Conservation (phyloP, 2,888 invertebrate species). For the Vannuccia rotundouncinata region DNA sequence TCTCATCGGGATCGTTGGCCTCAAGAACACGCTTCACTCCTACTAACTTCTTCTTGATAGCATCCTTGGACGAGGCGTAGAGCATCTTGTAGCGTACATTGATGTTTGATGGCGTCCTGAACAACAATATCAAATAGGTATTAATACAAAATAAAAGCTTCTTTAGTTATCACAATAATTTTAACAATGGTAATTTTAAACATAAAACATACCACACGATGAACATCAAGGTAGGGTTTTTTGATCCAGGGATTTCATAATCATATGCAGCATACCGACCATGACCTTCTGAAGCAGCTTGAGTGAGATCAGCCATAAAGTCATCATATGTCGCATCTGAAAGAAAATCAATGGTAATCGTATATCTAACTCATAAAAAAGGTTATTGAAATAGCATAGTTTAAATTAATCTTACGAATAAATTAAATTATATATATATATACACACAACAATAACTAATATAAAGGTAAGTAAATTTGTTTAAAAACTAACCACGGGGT, state of each 20-base stretch:
- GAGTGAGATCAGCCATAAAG: slow-evolving; percentile 30
- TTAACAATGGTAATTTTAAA: background rate
- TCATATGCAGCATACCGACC: slow-evolving; percentile 39
- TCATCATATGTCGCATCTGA: slow-evolving; percentile 38
- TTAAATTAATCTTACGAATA: no score
- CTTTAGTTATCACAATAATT: background rate
- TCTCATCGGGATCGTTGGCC: slow-evolving; percentile 37
- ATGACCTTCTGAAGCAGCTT: slow-evolving; percentile 31
- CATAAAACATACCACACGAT: slow-evolving; percentile 34
- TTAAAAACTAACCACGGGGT: slow-evolving; percentile 31
- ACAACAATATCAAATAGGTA: background rate
- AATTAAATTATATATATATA: no score
- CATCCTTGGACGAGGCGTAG: slow-evolving; percentile 37
- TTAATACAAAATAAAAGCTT: no score
- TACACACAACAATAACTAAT: background rate
- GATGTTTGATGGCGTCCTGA: slow-evolving; percentile 28
- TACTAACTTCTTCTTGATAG: slow-evolving; percentile 31
- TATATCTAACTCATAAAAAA: no score
- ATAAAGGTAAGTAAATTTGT: background rate
- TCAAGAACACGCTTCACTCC: slow-evolving; percentile 35
- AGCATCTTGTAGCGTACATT: slow-evolving; percentile 36
- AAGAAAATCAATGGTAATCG: no score
- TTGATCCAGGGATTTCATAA: slow-evolving; percentile 32
- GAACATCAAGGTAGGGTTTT: slow-evolving; percentile 31
- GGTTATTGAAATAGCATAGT: no score